phyloP scores from a whole-genome alignment of 1,140 invertebrate species.

The Cotesia glomerata region DNA sequence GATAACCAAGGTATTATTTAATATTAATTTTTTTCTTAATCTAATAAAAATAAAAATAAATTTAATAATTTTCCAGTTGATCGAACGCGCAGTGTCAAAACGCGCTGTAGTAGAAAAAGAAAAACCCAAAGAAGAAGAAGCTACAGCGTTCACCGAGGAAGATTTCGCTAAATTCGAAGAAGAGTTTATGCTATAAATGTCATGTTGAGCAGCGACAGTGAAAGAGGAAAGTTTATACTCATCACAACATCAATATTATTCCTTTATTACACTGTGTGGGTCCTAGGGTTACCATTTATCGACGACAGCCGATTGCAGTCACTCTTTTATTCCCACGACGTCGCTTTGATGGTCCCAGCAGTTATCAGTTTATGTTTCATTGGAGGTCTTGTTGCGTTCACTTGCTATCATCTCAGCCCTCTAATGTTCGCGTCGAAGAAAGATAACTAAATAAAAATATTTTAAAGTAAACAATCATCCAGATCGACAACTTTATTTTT shows the following conservation, averaged over 20 bases:
- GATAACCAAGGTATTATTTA: constrained; percentile 41
- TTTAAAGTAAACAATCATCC: constrained; percentile 5
- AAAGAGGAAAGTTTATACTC: constrained; percentile 67
- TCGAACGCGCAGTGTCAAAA: constrained; percentile 40
- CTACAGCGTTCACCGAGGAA: constrained; percentile 63
- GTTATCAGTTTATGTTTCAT: constrained; percentile 69
- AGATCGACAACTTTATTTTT: not conserved
- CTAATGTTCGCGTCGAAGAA: constrained; percentile 9
- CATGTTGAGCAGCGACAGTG: constrained; percentile 53
- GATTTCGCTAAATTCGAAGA: constrained; percentile 63
- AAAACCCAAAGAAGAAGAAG: constrained; percentile 42
- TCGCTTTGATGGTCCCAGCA: constrained; percentile 68
- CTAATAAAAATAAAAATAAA: constrained; percentile 4
- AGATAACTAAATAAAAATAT: not conserved
- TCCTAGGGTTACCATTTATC: constrained; percentile 73
- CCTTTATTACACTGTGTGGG: constrained; percentile 71
- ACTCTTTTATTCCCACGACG: constrained; percentile 68
- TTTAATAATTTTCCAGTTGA: constrained; percentile 37
- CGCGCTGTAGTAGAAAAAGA: constrained; percentile 33
- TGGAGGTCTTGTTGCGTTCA: constrained; percentile 70
- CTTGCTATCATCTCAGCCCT: constrained; percentile 66
- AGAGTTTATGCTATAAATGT: constrained; percentile 47
- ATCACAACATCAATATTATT: constrained; percentile 65
- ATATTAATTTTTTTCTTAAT: not conserved
- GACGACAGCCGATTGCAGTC: constrained; percentile 67